phyloP scores from a whole-genome alignment of 2,113 vertebrate species.

The Heloderma charlesbogerti region DNA sequence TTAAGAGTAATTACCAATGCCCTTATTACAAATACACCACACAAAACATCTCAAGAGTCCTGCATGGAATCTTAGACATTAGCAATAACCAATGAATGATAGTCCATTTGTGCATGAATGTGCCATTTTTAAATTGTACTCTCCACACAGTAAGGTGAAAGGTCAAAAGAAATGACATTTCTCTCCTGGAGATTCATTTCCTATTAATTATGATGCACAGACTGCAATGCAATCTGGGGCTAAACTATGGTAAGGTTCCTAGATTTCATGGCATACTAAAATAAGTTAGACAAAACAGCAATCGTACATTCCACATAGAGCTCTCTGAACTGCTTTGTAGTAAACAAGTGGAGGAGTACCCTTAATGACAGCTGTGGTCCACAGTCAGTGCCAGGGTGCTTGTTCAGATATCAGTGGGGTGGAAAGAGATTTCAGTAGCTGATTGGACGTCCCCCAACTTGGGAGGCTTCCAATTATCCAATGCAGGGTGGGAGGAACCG shows the following conservation, averaged over 20 bases:
- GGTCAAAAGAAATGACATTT: not conserved
- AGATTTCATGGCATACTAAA: not conserved
- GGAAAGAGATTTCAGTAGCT: not conserved
- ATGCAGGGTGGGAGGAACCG: no score
- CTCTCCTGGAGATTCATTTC: not conserved
- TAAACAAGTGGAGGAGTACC: not conserved
- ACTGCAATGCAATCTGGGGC: not conserved
- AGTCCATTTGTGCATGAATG: not conserved
- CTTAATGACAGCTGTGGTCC: no score
- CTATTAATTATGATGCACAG: not conserved
- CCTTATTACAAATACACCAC: not conserved
- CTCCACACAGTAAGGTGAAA: slow-evolving; percentile 7
- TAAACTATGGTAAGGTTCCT: not conserved
- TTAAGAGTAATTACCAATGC: slow-evolving; percentile 12
- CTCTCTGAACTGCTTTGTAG: no score
- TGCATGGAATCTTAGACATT: not conserved
- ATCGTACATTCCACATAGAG: no score
- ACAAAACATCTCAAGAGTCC: not conserved
- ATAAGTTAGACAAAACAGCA: no score
- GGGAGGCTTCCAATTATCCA: no score
- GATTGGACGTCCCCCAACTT: no score
- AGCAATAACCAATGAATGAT: slow-evolving; percentile 6
- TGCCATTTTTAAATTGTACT: not conserved
- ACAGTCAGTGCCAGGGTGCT: not conserved
- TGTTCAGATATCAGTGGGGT: not conserved